Percentiles rank a stretch among this genome's conserved stretches.
phyloP scores from a whole-genome alignment of 2,113 vertebrate species.

The Labrus mixtus region DNA sequence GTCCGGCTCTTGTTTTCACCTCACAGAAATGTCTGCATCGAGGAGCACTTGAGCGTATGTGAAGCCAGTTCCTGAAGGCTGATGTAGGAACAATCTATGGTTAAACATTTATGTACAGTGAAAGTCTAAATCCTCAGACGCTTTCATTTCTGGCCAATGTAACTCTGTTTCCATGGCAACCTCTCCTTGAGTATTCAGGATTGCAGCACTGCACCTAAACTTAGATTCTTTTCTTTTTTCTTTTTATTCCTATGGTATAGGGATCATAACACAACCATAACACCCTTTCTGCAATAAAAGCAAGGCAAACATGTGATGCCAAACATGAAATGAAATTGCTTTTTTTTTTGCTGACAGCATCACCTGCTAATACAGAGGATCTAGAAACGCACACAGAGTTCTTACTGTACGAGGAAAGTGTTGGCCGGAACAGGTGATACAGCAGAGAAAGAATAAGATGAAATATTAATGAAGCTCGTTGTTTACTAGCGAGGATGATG shows the following conservation, averaged over 20 bases:
- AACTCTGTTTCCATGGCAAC: slow-evolving; percentile 88
- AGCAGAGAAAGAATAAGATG: slow-evolving; percentile 64
- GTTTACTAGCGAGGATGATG: slow-evolving; percentile 64
- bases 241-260: slow-evolving; percentile 71
- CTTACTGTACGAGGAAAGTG: slow-evolving; percentile 54
- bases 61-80: slow-evolving; percentile 54
- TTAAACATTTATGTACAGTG: slow-evolving; percentile 84
- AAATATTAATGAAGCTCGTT: slow-evolving; percentile 72
- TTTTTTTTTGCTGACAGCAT: slow-evolving; percentile 27
- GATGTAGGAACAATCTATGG: slow-evolving; percentile 78
- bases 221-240: slow-evolving; percentile 60
- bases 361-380: slow-evolving; percentile 27
- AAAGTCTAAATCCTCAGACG: slow-evolving; percentile 82
- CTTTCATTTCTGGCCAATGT: slow-evolving; percentile 84
- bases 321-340: slow-evolving; percentile 50
- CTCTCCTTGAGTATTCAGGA: slow-evolving; percentile 81
- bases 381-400: slow-evolving; percentile 46
- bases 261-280: slow-evolving; percentile 38
- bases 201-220: slow-evolving; percentile 84
- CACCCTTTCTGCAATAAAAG: slow-evolving; percentile 50
- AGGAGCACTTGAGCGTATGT: slow-evolving; percentile 29
- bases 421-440: slow-evolving; percentile 68
- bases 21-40: slow-evolving; percentile 6
- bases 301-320: slow-evolving; percentile 43
- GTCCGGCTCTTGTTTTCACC: not conserved